Evolutionary conservation across 2,113 vertebrate species (phyloP), one percentile per base, ranked within the genome.

Genomic region (Macquaria australasica): DNA sequence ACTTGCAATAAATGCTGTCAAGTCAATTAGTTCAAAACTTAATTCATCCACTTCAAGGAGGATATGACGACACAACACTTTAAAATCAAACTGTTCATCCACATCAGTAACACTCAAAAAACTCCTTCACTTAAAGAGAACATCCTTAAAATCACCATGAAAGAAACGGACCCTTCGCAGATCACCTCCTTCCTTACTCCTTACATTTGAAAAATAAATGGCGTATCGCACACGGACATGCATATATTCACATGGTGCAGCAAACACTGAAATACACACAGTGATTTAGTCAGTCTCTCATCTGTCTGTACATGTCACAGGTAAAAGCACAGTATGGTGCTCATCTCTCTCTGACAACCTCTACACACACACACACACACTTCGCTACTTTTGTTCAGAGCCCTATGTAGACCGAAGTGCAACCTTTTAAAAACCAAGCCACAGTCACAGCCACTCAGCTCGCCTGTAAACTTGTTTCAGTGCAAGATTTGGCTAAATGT

Each of bases 381-480:
- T n/a, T 77, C 0, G 15, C 64, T 88, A 85, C 75, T 41, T 77
- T 66, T 86, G 67, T 78, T 86, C 79, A 64, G 74, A 90, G 89
- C 91, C 90, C 89, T 84, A 67, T 80, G 77, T 78, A 88, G 88
- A 79, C 69, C 45, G 63, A 84, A 85, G 83, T 82, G 84, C 62
- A 60, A 18, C 75, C 63, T 67, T 82, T 83, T 28, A 45, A 71
- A 70, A 77, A 45, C 21, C n/a, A 53, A 64, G 45, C 51, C 56
- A 53, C 48, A 84, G 51, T 63, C 81, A 31, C 43, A 78, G 45
- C 60, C 45, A 48, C 37, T 77, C 10, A 83, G 68, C 85, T 73
- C 34, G 34, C 72, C 87, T 85, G 88, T 92, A 89, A 93, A 91
- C 82, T 64, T 79, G 88, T 83, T 84, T 89, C 82, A 88, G 90